These are phyloP conservation scores for Tethea ocularis DNA, from an alignment of 2,888 invertebrate genomes.

Conservation along the genomic window DNA sequence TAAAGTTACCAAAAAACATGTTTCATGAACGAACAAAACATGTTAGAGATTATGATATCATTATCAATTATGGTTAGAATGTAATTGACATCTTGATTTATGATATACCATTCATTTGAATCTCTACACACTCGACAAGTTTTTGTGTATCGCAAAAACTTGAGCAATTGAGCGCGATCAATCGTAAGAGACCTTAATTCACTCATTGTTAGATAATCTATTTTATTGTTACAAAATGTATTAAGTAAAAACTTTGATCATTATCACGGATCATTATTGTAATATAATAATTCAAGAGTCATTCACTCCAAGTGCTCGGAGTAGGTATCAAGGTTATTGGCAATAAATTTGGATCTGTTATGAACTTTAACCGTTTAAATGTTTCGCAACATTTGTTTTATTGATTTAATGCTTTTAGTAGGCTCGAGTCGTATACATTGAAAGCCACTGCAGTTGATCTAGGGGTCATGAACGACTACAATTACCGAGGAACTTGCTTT, in stretches of 20 bases:
- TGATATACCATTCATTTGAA: background rate
- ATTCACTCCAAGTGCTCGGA: conserved; percentile 38
- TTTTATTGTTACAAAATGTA: conserved; percentile 40
- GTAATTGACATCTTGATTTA: conserved; percentile 4
- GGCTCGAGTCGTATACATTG: background rate
- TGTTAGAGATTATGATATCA: background rate
- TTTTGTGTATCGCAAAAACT: conserved; percentile 4
- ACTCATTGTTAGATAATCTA: conserved; percentile 46
- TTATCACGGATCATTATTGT: conserved; percentile 34
- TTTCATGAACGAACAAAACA: background rate
- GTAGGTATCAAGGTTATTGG: conserved; percentile 44
- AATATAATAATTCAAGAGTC: conserved; percentile 31
- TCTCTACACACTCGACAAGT: background rate
- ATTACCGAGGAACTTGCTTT: background rate
- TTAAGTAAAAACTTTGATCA: conserved; percentile 42
- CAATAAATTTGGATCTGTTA: conserved; percentile 27
- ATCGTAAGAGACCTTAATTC: conserved; percentile 26
- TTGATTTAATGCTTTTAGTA: background rate
- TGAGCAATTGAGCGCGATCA: conserved; percentile 2
- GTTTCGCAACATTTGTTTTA: background rate
- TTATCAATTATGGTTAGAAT: background rate
- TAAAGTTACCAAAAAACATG: background rate
- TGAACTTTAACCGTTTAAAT: background rate
- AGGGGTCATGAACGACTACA: conserved; percentile 1
- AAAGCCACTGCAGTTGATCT: background rate